These are phyloP conservation scores for Drosophila kurseongensis DNA, from an alignment of 1,140 invertebrate genomes.

Conservation along the genomic window DNA sequence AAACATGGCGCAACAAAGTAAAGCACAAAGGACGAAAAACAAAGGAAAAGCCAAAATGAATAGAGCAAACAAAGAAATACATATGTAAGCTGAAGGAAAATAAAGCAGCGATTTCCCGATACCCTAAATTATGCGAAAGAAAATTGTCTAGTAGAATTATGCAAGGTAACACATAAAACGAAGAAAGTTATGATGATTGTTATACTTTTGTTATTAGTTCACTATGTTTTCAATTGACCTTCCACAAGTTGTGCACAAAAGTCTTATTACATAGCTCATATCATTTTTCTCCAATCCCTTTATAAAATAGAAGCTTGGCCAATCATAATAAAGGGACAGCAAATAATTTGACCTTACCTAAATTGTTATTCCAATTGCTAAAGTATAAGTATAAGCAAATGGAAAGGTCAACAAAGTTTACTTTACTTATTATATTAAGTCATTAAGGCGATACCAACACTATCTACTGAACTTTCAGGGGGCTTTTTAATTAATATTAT, in stretches of 20 bases:
- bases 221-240: neutral
- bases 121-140: slow-evolving; percentile 19
- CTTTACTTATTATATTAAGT: neutral
- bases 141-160: neutral
- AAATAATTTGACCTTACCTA: neutral
- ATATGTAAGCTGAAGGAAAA: slow-evolving; percentile 13
- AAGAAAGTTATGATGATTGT: neutral
- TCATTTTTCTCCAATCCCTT: neutral
- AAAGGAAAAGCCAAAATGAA: slow-evolving; percentile 53
- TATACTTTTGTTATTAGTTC: neutral
- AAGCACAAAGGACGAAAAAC: slow-evolving; percentile 46
- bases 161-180: neutral
- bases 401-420: neutral
- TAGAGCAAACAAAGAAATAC: slow-evolving; percentile 51
- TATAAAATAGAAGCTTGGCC: neutral
- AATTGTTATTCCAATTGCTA: too few relatives aligned
- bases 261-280: neutral
- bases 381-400: neutral
- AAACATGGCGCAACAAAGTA: slow-evolving; percentile 52
- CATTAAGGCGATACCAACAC: neutral
- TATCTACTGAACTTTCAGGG: neutral
- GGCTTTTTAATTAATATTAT: too few relatives aligned
- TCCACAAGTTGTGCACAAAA: neutral
- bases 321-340: neutral
- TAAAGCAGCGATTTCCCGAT: slow-evolving; percentile 7